phyloP scores from a whole-genome alignment of 2,797 vertebrate genomes.

The Propithecus perrieri region DNA sequence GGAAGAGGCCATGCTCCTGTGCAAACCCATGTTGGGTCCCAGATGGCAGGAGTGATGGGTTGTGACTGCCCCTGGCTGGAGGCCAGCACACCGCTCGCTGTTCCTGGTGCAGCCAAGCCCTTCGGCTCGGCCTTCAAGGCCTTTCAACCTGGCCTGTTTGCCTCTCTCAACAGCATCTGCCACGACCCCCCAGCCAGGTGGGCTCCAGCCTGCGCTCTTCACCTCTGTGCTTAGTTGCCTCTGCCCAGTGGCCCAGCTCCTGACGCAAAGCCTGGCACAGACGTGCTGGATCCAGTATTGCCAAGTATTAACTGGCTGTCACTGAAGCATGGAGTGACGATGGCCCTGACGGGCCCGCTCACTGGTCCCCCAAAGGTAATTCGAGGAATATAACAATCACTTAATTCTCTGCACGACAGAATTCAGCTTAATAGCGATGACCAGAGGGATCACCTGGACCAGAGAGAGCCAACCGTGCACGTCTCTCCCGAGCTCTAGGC shows the following conservation, averaged over 20 bases:
- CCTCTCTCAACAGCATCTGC: neutral
- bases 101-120: neutral
- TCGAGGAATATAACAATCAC: neutral
- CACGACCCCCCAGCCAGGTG: accelerated
- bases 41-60: neutral
- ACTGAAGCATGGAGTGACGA: neutral
- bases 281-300: neutral
- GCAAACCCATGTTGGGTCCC: neutral
- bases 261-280: neutral
- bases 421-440: neutral
- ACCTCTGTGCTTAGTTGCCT: neutral
- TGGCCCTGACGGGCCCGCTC: neutral
- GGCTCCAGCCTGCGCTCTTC: neutral
- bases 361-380: neutral
- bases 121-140: neutral
- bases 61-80: neutral
- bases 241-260: neutral
- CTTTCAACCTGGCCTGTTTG: neutral
- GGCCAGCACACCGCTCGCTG: neutral
- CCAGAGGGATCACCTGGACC: neutral
- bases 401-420: neutral
- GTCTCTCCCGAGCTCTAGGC: neutral
- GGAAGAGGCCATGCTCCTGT: neutral
- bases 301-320: neutral
- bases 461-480: neutral